Base-by-base conservation (phyloP, 1,140 invertebrate species). In the Manduca sexta region DNA sequence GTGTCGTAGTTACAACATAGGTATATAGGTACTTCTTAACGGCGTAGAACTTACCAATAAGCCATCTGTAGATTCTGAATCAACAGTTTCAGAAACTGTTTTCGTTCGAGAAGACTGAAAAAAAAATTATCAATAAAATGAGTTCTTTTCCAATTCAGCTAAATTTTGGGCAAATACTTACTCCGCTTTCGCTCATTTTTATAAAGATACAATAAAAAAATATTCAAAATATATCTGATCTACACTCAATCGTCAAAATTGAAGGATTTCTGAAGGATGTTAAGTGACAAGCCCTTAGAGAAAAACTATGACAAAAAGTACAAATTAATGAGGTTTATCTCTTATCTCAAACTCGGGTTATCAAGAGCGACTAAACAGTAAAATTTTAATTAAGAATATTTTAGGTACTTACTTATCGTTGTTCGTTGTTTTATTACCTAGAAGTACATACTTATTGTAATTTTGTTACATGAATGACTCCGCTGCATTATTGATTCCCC, bases 181-280 rank as follows among this genome's bases (percentile, higher is more conserved):
- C 75, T 51, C 45, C 56, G 42, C 60, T 74, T 40, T 74, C 69
- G 40, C 61, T 75, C 74, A 78, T 78, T 45, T 44, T 60, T 37
- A 40, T 26, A 52, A 45, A 31, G 26, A 34, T 34, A 39, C 30
- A 49, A 45, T 49, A 33, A 38, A 30, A 53, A 47, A 47, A 50
- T 10, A 44, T 42, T 17, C 40, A 37, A 31, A 53, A 53, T 49
- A 43, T 42, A 18, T 17, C 34, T 41, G 42, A 15, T 17, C 13
- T 15, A 45, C 33, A 47, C 41, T 44, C 33, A 37, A 33, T 13
- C 44, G 43, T 55, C 46, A 45, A 55, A 55, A 49, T 21, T 26
- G 21, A 26, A 26, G 21, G 4, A 26, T 26, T 26, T 26, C 4
- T 26, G 4, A 26, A 26, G n/a, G n/a, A 26, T 26, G 8, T 26